Evolutionary conservation across 2,113 vertebrate species (phyloP).

Genomic region (Beaufortia kweichowensis): DNA sequence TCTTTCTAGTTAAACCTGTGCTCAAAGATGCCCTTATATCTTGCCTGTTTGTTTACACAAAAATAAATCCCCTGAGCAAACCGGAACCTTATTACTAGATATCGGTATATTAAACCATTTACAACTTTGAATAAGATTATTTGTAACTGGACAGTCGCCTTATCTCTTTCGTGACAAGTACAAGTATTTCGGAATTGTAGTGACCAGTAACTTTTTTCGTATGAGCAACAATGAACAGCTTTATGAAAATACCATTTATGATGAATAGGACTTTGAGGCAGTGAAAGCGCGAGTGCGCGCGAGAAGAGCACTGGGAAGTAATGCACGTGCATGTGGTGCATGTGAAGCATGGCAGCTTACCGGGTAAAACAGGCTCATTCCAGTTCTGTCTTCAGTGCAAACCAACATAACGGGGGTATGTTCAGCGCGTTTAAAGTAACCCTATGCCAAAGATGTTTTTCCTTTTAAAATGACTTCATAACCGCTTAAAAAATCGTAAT

Average conservation of each 20-base stretch:
- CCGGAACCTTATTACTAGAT: not conserved
- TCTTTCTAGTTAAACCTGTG: no score
- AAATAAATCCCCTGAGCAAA: not conserved
- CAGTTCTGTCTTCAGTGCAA: conserved; percentile 46
- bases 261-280: not conserved
- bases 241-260: no score
- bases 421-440: not conserved
- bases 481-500: not conserved
- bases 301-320: not conserved
- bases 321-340: conserved; percentile 6
- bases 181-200: not conserved
- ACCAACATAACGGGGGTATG: not conserved
- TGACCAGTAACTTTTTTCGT: not conserved
- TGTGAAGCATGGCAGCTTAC: conserved; percentile 16
- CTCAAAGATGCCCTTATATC: not conserved
- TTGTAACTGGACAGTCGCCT: not conserved
- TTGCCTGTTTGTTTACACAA: not conserved
- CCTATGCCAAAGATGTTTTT: no score
- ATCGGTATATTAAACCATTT: not conserved
- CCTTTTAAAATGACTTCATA: no score
- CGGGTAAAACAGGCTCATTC: conserved; percentile 63
- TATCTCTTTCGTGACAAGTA: not conserved
- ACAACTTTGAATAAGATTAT: not conserved
- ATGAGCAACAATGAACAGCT: not conserved
- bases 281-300: not conserved